Base-by-base conservation (phyloP, 2,797 vertebrate species). In the Atherinosoma microstoma region DNA sequence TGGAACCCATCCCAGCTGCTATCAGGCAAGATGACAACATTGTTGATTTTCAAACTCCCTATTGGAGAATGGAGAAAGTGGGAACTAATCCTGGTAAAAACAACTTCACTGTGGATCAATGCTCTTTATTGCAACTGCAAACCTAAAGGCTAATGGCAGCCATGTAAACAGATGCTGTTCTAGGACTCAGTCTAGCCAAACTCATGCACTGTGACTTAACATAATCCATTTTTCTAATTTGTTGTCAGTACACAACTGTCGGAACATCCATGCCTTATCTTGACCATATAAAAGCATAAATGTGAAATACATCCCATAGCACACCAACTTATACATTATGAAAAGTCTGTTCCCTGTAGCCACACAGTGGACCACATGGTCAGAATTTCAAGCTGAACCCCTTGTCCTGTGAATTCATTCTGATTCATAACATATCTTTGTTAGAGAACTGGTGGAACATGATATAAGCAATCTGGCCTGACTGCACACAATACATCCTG, bases 1-100 rank as follows among this genome's bases (percentile, higher is more conserved):
- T n/a, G 45, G 45, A 47, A 47, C 45, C 1, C 20, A n/a, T 47
- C 45, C 45, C 20, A 8, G 18, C 42, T 20, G 13, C 42, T 45
- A 45, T 45, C 6, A 45, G 18, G 42, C 42, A 4, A 45, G 6
- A 45, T 68, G 73, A 76, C 72, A 65, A 32, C 42, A 59, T 24
- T 60, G 20, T 66, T 84, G 67, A 15, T 68, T 76, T 83, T 78
- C 65, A 79, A 75, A 34, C 51, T 56, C 61, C 75, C 53, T 16
- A 80, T 67, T 58, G 34, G 20, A 75, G 67, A 27, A 27, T 27
- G 24, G 24, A 27, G n/a, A 77, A 78, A 86, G 78, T 69, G 24
- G 42, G 68, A 78, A 68, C 65, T 75, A 81, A 70, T 56, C 24
- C 58, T 87, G 78, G 76, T 47, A 82, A 75, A 82, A 81, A 62